A percentile compares a stretch with the other conserved stretches of the same genome.
Conservation (phyloP, 1,140 invertebrate genomes). For the Heliconius nattereri region DNA sequence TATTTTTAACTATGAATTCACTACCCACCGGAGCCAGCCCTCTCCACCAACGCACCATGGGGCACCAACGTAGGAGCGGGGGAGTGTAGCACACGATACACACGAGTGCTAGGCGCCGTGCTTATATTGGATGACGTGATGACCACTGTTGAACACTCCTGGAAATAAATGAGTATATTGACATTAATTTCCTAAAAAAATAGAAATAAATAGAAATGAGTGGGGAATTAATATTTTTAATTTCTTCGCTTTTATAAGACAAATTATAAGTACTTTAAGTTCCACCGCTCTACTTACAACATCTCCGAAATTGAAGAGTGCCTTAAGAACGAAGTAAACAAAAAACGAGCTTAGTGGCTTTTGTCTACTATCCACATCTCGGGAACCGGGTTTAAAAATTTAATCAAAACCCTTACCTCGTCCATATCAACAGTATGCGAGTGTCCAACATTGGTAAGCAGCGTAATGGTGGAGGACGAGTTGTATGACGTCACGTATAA, state of each 20-base stretch:
- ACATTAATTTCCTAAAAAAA: neutral
- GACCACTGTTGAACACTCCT: conserved; percentile 92
- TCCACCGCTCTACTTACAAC: too few species aligned
- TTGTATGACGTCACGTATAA: conserved; percentile 89
- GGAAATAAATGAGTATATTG: conserved; percentile 3
- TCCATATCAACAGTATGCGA: conserved; percentile 91
- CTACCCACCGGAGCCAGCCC: conserved; percentile 37
- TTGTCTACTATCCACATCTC: too few species aligned
- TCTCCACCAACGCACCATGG: conserved; percentile 57
- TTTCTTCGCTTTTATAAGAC: too few species aligned
- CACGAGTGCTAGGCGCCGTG: conserved; percentile 89
- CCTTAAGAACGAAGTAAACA: too few species aligned
- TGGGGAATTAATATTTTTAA: too few species aligned
- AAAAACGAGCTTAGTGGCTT: too few species aligned
- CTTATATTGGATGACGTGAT: conserved; percentile 94
- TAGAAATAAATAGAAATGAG: too few species aligned
- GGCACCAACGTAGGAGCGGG: conserved; percentile 40
- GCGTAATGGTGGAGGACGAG: conserved; percentile 56
- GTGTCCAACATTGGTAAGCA: conserved; percentile 88
- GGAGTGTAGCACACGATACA: conserved; percentile 86
- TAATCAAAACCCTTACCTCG: conserved; percentile 78
- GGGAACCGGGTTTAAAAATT: neutral
- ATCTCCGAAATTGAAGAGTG: too few species aligned
- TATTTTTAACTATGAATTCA: neutral
- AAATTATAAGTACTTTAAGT: too few species aligned